Conservation (phyloP, 2,113 vertebrate genomes). For the Stictonetta naevosa region DNA sequence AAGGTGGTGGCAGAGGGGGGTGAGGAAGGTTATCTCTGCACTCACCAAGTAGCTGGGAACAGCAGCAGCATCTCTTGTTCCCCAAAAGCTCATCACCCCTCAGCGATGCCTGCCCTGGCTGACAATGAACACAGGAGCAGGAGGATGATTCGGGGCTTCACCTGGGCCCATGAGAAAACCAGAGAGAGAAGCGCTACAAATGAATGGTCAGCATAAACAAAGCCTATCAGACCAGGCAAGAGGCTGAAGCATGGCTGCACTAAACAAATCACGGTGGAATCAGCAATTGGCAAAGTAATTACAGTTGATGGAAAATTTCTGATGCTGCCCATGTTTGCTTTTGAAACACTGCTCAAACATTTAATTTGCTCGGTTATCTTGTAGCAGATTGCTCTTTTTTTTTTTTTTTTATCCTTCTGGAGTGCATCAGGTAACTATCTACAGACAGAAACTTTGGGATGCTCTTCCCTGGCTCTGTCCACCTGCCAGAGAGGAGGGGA, state of each 20-base stretch:
- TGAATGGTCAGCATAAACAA: slow-evolving; percentile 74
- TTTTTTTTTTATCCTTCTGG: slow-evolving; percentile 60
- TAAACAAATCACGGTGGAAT: slow-evolving; percentile 77
- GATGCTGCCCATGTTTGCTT: slow-evolving; percentile 72
- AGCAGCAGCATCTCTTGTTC: neutral
- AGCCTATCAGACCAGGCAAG: slow-evolving; percentile 65
- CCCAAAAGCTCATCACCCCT: neutral
- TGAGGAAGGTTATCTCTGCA: neutral
- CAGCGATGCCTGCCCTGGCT: neutral
- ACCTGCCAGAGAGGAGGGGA: neutral
- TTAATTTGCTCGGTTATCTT: slow-evolving; percentile 78
- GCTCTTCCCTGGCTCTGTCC: neutral
- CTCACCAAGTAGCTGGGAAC: neutral
- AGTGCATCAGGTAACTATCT: slow-evolving; percentile 35
- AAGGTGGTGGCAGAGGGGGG: neutral
- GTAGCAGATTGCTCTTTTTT: slow-evolving; percentile 73
- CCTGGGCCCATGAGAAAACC: rapidly evolving
- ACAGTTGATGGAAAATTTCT: slow-evolving; percentile 81
- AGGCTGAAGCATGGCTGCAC: slow-evolving; percentile 61
- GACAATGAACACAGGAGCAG: neutral
- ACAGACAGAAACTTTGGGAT: slow-evolving; percentile 10
- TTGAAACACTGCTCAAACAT: slow-evolving; percentile 72
- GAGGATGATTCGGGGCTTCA: neutral
- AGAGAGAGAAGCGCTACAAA: slow-evolving; percentile 43
- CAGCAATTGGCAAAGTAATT: slow-evolving; percentile 83